phyloP scores from a whole-genome alignment of 2,113 vertebrate species.

The Corythornis madagascariensis region DNA sequence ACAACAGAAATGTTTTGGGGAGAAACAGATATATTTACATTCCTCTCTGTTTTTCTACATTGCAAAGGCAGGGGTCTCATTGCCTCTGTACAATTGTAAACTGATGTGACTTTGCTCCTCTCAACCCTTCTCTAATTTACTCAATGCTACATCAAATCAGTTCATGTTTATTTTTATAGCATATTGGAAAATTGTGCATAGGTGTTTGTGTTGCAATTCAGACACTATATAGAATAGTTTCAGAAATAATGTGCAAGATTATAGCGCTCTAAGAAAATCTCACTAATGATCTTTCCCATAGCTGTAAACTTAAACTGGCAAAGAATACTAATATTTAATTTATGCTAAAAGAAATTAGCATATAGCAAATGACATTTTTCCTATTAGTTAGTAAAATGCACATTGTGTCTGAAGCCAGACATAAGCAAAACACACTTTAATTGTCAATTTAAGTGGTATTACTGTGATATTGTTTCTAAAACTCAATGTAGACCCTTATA shows the following conservation, averaged over 20 bases:
- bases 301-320: constrained; percentile 15
- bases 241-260: neutral
- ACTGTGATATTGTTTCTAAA: constrained; percentile 5
- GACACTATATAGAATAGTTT: neutral
- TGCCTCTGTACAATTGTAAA: neutral
- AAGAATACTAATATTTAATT: constrained; percentile 34
- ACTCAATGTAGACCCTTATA: neutral
- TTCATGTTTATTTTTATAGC: neutral
- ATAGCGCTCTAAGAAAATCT: neutral
- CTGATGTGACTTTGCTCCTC: neutral
- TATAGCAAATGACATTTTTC: neutral
- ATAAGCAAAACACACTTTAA: constrained; percentile 27
- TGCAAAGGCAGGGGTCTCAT: neutral
- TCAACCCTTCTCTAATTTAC: neutral
- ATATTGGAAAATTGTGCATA: neutral
- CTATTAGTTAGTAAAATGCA: constrained; percentile 40
- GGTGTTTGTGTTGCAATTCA: neutral
- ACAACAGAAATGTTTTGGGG: neutral
- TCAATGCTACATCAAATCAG: neutral
- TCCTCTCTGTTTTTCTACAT: neutral
- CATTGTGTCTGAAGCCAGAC: constrained; percentile 1
- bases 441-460: constrained; percentile 47
- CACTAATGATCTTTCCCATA: neutral
- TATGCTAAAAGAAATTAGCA: neutral
- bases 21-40: neutral